Evolutionary conservation across 2,888 invertebrate species (phyloP), one percentile per base, ranked within the genome.

Genomic region (Torymus tubicola): DNA sequence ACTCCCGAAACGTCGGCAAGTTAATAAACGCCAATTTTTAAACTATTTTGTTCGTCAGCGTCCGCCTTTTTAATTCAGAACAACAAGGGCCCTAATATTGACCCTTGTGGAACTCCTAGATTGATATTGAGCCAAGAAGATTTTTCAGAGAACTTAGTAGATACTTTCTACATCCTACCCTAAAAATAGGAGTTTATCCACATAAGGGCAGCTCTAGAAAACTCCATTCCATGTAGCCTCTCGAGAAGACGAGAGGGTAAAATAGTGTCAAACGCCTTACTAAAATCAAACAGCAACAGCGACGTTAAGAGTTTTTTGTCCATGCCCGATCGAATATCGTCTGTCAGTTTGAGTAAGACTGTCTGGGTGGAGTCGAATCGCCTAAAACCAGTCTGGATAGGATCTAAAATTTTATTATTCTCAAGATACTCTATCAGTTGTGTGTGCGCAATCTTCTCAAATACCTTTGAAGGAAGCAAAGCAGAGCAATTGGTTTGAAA

Each of bases 181-280:
- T 21, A 2, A 58, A 58, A 58, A 58, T 58, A 58, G 8, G 58
- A 2, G 5, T 58, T 58, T 14, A 58, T 14, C 10, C n/a, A 58
- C 58, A 14, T 1, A 1, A 58, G 16, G 16, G 58, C 58, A 14
- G 12, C 14, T 5, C 58, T 58, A n/a, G 58, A 58, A 2, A 58
- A 1, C 14, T 11, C 58, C 58, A 58, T 5, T 2, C 13, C 3
- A 4, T 14, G 58, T n/a, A 58, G n/a, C 14, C 14, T 10, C 13
- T 3, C 3, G 11, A 14, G 58, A 14, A 58, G n/a, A 13, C 58
- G 58, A 58, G 58, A 4, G 4, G 58, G 58, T 4, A 3, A 58
- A n/a, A 58, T 58, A 58, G n/a, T n/a, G 58, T 58, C 58, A 5
- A 58, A 58, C 8, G 10, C 58, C n/a, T 58, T 58, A 58, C n/a